Percentiles rank a stretch among this genome's conserved stretches.
These are phyloP conservation scores for Campoplex nolae DNA, from an alignment of 2,888 invertebrate genomes.

Conservation along the genomic window DNA sequence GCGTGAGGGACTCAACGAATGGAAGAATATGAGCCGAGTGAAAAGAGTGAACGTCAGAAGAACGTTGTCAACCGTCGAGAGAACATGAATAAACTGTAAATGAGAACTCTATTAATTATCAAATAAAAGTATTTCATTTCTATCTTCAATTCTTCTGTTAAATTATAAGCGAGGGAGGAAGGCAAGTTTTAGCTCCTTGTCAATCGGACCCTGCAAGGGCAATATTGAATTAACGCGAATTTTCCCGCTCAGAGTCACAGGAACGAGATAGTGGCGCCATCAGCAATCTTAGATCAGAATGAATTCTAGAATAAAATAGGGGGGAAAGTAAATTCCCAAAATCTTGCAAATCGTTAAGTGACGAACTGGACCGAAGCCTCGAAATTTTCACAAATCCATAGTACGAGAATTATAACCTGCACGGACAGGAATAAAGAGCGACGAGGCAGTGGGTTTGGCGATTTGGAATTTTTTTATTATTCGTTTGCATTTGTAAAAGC, in stretches of 20 bases:
- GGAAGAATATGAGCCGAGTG: too few relatives aligned
- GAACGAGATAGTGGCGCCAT: background rate
- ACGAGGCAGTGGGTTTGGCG: conserved; percentile 32
- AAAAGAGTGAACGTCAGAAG: too few relatives aligned
- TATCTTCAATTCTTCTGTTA: too few relatives aligned
- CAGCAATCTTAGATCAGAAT: background rate
- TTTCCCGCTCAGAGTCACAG: background rate
- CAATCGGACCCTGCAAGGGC: too few relatives aligned
- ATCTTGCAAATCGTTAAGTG: conserved; percentile 2
- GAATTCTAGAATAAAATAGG: conserved; percentile 6
- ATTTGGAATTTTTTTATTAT: conserved; percentile 44
- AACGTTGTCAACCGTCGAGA: too few relatives aligned
- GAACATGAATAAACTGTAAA: too few relatives aligned
- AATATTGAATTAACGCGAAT: background rate
- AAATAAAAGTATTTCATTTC: too few relatives aligned
- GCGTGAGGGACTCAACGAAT: too few relatives aligned
- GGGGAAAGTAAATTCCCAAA: conserved; percentile 16
- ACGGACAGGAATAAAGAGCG: conserved; percentile 43
- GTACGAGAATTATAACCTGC: conserved; percentile 55
- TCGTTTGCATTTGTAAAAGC: conserved; percentile 35
- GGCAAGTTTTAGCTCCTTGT: too few relatives aligned
- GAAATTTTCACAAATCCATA: conserved; percentile 56
- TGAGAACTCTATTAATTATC: too few relatives aligned
- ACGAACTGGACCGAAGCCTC: conserved; percentile 10
- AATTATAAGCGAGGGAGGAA: too few relatives aligned